phyloP scores from a whole-genome alignment of 2,888 invertebrate genomes.

The Dynastes tityus region DNA sequence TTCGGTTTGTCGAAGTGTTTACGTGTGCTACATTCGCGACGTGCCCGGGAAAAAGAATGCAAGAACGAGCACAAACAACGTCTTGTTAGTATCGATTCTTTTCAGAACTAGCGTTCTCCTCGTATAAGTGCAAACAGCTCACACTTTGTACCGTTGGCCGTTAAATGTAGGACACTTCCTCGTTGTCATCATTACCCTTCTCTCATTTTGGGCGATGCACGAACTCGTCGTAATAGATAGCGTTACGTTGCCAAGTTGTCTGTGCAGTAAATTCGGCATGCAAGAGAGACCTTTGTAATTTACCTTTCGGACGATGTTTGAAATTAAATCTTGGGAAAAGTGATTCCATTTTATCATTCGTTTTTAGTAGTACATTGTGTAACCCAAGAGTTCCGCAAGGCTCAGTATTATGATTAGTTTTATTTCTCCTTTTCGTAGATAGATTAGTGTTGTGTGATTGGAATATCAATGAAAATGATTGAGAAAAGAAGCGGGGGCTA shows the following conservation, averaged over 20 bases:
- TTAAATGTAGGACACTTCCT: slow-evolving; percentile 9
- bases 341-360: too few relatives aligned
- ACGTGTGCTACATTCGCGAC: neutral
- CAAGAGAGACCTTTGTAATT: too few relatives aligned
- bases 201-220: neutral
- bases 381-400: too few relatives aligned
- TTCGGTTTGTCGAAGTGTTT: neutral
- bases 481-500: too few relatives aligned
- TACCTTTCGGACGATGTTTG: neutral
- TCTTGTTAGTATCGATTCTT: slow-evolving; percentile 8
- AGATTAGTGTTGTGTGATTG: too few relatives aligned
- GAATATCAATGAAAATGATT: too few relatives aligned
- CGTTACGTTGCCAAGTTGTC: neutral
- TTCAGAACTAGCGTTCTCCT: neutral
- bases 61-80: neutral
- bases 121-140: neutral
- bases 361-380: too few relatives aligned
- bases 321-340: neutral
- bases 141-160: neutral
- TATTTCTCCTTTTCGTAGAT: too few relatives aligned
- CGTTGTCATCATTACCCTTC: slow-evolving; percentile 5
- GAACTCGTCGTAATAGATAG: too few relatives aligned
- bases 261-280: too few relatives aligned
- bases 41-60: neutral
- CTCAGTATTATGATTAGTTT: too few relatives aligned